phyloP scores from a whole-genome alignment of 37 sponge, comb jelly and placozoan genomes.

The Chondrosia reniformis region DNA sequence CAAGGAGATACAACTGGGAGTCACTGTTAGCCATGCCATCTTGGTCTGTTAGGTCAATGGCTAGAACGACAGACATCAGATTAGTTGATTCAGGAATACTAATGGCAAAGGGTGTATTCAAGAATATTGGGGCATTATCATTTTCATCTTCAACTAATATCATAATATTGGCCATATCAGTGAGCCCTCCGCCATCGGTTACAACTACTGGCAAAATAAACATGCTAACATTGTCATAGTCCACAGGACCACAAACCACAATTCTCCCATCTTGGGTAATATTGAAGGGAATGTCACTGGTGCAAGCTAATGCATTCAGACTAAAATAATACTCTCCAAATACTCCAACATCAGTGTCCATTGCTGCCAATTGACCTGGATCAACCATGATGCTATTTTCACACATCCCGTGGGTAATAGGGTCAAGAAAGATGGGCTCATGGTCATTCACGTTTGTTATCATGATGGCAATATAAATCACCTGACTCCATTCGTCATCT shows the following conservation, averaged over 20 bases:
- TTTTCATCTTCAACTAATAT: constrained; percentile 27
- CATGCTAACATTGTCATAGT: constrained; percentile 29
- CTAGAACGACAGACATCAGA: neutral
- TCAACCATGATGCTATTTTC: constrained; percentile 35
- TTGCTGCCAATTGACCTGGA: constrained; percentile 34
- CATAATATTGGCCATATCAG: constrained; percentile 1
- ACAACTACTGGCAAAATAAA: neutral
- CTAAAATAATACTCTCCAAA: constrained; percentile 12
- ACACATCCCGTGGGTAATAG: constrained; percentile 18
- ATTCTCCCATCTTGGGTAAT: neutral
- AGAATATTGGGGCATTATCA: constrained; percentile 34
- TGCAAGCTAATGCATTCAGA: neutral
- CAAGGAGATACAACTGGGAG: neutral
- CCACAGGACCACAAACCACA: constrained; percentile 33
- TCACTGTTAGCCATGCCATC: constrained; percentile 23
- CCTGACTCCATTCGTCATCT: constrained; percentile 28
- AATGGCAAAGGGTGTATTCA: neutral
- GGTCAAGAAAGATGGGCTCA: constrained; percentile 47
- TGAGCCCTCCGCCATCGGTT: constrained; percentile 20
- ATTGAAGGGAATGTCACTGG: neutral
- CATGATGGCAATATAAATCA: constrained; percentile 38
- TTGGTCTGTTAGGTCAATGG: constrained; percentile 21
- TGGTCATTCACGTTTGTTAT: constrained; percentile 61
- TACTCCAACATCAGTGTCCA: constrained; percentile 51
- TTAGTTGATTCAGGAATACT: constrained; percentile 13